A percentile compares a stretch with the other conserved stretches of the same genome.
These are phyloP conservation scores for Acrobasis repandana DNA, from an alignment of 2,888 invertebrate genomes.

Conservation along the genomic window DNA sequence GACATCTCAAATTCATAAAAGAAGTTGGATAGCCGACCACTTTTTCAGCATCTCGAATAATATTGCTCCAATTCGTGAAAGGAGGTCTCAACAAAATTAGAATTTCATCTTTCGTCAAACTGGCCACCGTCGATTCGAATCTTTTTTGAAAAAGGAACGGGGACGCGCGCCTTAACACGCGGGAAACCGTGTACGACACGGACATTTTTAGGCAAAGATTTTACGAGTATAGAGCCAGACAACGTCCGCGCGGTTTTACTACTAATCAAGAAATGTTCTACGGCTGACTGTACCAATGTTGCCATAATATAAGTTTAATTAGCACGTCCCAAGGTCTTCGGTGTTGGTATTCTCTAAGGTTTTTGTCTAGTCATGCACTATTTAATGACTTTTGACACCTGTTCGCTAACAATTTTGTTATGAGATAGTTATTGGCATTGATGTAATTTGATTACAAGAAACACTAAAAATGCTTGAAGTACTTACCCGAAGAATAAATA, in stretches of 20 bases:
- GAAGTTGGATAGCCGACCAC: conserved; percentile 83
- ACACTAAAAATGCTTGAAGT: too few species aligned
- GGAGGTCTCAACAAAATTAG: conserved; percentile 69
- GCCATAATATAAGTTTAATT: conserved; percentile 1
- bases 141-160: conserved; percentile 71
- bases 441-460: too few species aligned
- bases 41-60: conserved; percentile 77
- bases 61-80: conserved; percentile 75
- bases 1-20: conserved; percentile 82
- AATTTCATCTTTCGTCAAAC: conserved; percentile 75
- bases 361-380: background rate
- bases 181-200: conserved; percentile 61
- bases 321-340: background rate
- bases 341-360: background rate
- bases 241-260: conserved; percentile 11
- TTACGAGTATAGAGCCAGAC: background rate
- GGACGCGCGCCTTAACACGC: conserved; percentile 62
- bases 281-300: background rate
- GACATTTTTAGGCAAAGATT: conserved; percentile 50
- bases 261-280: conserved; percentile 4
- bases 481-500: too few species aligned
- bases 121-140: conserved; percentile 71
- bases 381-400: background rate
- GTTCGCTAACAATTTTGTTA: too few species aligned
- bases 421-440: too few species aligned